phyloP scores from a whole-genome alignment of 2,113 vertebrate species.

The Chaetops frenatus region DNA sequence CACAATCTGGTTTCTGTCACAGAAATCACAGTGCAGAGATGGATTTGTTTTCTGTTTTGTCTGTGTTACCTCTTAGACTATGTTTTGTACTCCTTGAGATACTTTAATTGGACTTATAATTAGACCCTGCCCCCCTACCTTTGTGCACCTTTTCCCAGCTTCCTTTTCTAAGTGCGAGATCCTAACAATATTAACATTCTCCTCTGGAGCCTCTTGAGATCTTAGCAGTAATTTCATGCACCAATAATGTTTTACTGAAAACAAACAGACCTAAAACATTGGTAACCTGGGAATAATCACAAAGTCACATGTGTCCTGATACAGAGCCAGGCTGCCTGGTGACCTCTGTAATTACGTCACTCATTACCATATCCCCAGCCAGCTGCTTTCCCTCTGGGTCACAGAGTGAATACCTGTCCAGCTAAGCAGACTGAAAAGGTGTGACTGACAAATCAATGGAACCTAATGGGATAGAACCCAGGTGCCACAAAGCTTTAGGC shows the following conservation, averaged over 20 bases:
- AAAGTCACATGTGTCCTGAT: not conserved
- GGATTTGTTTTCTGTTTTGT: not conserved
- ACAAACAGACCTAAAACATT: conserved; percentile 31
- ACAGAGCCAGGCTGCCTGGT: not conserved
- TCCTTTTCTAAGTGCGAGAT: not conserved
- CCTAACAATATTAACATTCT: conserved; percentile 45
- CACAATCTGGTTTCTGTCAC: conserved; percentile 14
- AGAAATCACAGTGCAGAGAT: not conserved
- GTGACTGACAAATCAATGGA: not conserved
- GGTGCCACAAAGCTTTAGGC: not conserved
- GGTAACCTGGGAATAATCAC: conserved; percentile 7
- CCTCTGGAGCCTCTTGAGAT: not conserved
- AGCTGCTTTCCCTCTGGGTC: not conserved
- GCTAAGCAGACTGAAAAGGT: not conserved
- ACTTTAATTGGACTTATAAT: conserved; percentile 5
- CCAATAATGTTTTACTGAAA: conserved; percentile 18
- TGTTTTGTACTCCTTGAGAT: conserved; percentile 7
- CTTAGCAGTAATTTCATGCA: conserved; percentile 20
- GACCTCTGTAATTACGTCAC: not conserved
- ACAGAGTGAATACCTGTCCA: not conserved
- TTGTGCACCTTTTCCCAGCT: not conserved
- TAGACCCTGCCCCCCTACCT: not conserved
- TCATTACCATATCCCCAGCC: not conserved
- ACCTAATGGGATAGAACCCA: not conserved
- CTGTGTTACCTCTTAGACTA: not conserved